Conservation (phyloP, 2,797 vertebrate species). For the Melanotaenia maccullochi region DNA sequence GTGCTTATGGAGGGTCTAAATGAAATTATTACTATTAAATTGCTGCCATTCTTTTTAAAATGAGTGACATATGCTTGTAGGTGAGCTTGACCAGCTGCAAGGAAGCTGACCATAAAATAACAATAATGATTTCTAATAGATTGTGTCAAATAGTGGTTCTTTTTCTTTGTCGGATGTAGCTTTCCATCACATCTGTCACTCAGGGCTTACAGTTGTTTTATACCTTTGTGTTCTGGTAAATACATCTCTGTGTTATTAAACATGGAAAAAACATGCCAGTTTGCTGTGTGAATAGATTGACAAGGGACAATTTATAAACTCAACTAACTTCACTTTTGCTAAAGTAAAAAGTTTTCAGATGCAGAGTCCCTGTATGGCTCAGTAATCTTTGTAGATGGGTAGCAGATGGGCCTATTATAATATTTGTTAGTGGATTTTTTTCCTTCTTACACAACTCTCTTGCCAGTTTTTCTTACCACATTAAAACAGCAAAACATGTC, state of each 20-base stretch:
- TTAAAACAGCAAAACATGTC: neutral
- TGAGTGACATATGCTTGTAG: constrained; percentile 25
- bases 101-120: neutral
- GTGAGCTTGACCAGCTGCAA: constrained; percentile 16
- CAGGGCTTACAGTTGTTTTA: neutral
- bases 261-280: neutral
- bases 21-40: constrained; percentile 4
- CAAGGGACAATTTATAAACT: constrained; percentile 8
- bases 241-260: constrained; percentile 20
- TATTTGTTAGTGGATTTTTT: neutral
- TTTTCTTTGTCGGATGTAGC: constrained; percentile 21
- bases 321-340: constrained; percentile 6
- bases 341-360: constrained; percentile 5
- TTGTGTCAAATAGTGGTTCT: constrained; percentile 17
- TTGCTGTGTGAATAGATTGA: constrained; percentile 12
- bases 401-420: constrained; percentile 29
- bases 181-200: constrained; percentile 11
- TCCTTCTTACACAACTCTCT: neutral
- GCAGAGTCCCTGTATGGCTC: constrained; percentile 1
- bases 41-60: constrained; percentile 13
- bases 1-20: constrained; percentile 2
- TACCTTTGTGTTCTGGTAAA: constrained; percentile 7
- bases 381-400: constrained; percentile 8
- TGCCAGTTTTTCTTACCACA: neutral
- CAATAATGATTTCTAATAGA: neutral